A percentile compares a stretch with the other conserved stretches of the same genome.
These are phyloP conservation scores for Eurytoma californica DNA, from an alignment of 2,888 invertebrate species.

Conservation along the genomic window DNA sequence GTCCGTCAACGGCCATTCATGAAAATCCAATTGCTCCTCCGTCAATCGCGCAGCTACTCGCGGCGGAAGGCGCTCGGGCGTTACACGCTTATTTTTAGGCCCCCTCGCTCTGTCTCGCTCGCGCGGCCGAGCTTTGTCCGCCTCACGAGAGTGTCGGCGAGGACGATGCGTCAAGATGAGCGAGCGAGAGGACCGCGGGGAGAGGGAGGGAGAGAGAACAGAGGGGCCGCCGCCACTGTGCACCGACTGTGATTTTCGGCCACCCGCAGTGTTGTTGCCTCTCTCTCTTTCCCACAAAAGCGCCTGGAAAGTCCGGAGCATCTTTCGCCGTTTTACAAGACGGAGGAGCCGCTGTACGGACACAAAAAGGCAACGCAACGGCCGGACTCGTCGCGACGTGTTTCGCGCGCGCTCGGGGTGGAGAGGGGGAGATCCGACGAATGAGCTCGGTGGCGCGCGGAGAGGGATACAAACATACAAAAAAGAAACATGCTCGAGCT, in stretches of 20 bases:
- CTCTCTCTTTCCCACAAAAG: neutral
- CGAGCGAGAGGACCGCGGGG: neutral
- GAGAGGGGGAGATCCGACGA: slow-evolving; percentile 8
- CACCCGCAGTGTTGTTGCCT: neutral
- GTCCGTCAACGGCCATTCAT: slow-evolving; percentile 46
- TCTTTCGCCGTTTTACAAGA: neutral
- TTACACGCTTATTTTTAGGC: slow-evolving; percentile 33
- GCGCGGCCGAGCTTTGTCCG: neutral
- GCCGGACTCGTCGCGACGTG: slow-evolving; percentile 42
- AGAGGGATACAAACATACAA: neutral
- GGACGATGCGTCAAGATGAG: slow-evolving; percentile 38
- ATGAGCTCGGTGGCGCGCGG: neutral
- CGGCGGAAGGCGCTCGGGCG: neutral
- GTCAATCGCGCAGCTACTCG: neutral
- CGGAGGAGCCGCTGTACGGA: neutral
- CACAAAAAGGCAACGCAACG: neutral
- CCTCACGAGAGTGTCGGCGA: neutral
- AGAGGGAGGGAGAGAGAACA: slow-evolving; percentile 1
- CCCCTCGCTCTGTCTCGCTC: slow-evolving; percentile 5
- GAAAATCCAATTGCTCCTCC: slow-evolving; percentile 41
- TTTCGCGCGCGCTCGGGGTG: slow-evolving; percentile 4
- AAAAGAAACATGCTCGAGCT: slow-evolving; percentile 8
- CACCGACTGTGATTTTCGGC: neutral
- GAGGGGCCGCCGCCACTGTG: slow-evolving; percentile 12
- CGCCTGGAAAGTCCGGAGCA: too few species aligned